Conservation (phyloP, 2,888 invertebrate genomes). For the Leucophora obtusa region DNA sequence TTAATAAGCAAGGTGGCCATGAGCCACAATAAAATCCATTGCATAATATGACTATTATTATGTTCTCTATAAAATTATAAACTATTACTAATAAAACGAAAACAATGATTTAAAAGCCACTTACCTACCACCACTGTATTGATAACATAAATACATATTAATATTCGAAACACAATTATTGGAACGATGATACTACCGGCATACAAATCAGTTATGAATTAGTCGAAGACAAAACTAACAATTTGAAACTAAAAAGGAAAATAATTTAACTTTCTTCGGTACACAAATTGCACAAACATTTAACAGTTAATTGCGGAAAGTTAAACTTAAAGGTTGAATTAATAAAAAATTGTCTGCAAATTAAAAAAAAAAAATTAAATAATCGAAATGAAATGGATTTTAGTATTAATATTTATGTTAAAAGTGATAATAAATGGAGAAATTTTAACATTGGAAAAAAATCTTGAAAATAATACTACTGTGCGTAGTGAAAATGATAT, state of each 20-base stretch:
- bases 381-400: slow-evolving; percentile 27
- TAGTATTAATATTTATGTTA: slow-evolving; percentile 5
- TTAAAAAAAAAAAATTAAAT: neutral
- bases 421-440: slow-evolving; percentile 5
- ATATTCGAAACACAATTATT: slow-evolving; percentile 54
- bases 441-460: slow-evolving; percentile 3
- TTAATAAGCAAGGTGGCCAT: neutral
- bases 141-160: slow-evolving; percentile 43
- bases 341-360: neutral
- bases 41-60: neutral
- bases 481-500: too few species aligned
- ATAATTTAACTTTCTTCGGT: slow-evolving; percentile 54
- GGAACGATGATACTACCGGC: slow-evolving; percentile 44
- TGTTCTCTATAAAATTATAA: neutral
- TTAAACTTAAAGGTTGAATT: slow-evolving; percentile 30
- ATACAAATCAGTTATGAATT: slow-evolving; percentile 41
- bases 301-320: slow-evolving; percentile 44
- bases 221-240: neutral
- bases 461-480: neutral
- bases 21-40: neutral
- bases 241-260: slow-evolving; percentile 1
- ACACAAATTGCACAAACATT: slow-evolving; percentile 1
- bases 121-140: neutral
- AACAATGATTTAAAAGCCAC: neutral
- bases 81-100: neutral